Evolutionary conservation across 1,140 invertebrate genomes (phyloP).

Genomic region (Laodelphax striatellus): DNA sequence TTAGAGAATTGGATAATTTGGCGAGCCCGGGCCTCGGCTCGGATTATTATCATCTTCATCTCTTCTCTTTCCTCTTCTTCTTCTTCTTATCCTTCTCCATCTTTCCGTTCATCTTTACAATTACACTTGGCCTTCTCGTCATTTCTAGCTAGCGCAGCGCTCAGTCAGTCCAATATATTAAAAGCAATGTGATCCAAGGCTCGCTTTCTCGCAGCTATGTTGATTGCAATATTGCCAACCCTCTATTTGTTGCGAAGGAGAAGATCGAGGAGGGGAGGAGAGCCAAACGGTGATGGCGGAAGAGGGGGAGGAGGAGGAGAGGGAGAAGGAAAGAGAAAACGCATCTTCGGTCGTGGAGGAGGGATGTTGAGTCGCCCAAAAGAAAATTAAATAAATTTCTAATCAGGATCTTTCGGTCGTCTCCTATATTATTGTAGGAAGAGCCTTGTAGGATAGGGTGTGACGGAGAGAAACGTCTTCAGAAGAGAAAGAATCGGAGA

Average conservation of each 20-base stretch:
- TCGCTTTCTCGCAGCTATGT: neutral
- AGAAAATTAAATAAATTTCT: constrained; percentile 10
- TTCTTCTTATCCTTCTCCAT: neutral
- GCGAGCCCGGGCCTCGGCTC: neutral
- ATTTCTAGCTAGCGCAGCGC: no score
- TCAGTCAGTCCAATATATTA: no score
- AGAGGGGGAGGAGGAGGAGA: neutral
- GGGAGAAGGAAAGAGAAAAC: neutral
- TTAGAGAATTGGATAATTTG: constrained; percentile 5
- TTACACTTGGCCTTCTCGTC: no score
- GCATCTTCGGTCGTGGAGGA: neutral
- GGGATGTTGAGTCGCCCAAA: neutral
- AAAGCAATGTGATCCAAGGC: neutral
- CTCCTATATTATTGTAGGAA: neutral
- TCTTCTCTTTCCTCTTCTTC: neutral
- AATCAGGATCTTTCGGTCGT: constrained; percentile 1
- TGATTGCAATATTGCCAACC: neutral
- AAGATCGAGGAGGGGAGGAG: neutral
- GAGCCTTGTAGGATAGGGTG: neutral
- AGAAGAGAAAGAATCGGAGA: no score
- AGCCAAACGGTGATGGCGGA: neutral
- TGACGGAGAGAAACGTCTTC: no score
- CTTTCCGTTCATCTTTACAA: neutral
- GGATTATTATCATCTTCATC: neutral
- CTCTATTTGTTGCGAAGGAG: neutral